Evolutionary conservation across 2,888 invertebrate species (phyloP), one percentile per base, ranked within the genome.

Genomic region (Lepidocyrtoides sp.): DNA sequence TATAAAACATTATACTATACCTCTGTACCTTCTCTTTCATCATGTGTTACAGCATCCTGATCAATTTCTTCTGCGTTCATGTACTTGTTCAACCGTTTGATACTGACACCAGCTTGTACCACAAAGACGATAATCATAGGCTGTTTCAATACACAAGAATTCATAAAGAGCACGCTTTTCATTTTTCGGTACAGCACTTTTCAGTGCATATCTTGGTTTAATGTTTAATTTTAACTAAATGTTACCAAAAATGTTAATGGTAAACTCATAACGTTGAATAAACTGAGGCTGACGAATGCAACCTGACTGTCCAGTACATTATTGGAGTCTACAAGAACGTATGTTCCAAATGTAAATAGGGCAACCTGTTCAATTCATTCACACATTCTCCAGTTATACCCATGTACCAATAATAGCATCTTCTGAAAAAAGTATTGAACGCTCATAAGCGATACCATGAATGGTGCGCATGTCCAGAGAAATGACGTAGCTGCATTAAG

Each of bases 251-350:
- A 96, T 94, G 97, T 97, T 95, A 99, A 96, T 90, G 98, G 98
- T 95, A 98, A 96, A 95, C 98, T 96, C 95, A 99, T 97, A 94
- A 98, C 97, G 95, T 97, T 97, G 96, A 99, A 98, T 14, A 63
- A 29, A 29, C 63, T 63, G 63, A 63, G 63, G 14, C 63, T 63
- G 3, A 98, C 98, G 96, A 99, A 98, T 91, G 97, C 97, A 95
- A 97, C 97, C 95, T 97, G 96, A 29, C 98, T 97, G 94, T 97
- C 97, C 95, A 99, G 96, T 93, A 97, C 95, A 95, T 98, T 96
- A 94, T 96, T 96, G 60, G 96, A 96, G 94, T 96, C 96, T 94
- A 96, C 95, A 94, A 97, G 96, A 94, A 98, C 96, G 96, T 97
- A 99, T 92, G 97, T 97, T 95, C 97, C 96, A 96, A 99, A 98